Conservation (phyloP, 2,797 vertebrate species). For the Pipistrellus kuhlii region DNA sequence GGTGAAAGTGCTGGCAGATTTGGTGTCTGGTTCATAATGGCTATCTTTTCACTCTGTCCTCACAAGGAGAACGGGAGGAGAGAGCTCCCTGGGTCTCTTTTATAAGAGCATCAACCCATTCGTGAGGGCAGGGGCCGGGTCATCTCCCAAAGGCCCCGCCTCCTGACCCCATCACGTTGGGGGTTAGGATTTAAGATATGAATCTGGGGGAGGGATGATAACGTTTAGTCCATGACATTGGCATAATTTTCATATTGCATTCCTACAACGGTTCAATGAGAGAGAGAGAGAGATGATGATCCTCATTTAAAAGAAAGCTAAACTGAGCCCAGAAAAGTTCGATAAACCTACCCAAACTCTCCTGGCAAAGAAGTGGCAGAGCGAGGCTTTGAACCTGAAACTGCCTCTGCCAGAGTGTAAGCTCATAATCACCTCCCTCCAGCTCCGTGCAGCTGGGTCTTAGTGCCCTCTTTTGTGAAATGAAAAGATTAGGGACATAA, state of each 20-base stretch:
- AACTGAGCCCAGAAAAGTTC: neutral
- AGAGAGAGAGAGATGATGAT: neutral
- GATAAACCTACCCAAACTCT: neutral
- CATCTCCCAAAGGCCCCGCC: neutral
- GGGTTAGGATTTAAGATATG: neutral
- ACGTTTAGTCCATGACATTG: neutral
- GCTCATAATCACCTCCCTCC: neutral
- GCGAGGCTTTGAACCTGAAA: neutral
- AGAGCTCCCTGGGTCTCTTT: neutral
- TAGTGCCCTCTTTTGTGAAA: conserved; percentile 8
- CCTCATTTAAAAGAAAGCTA: neutral
- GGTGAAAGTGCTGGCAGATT: neutral
- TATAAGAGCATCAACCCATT: neutral
- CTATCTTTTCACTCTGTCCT: neutral
- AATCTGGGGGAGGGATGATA: neutral
- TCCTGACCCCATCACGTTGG: neutral
- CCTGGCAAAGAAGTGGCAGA: neutral
- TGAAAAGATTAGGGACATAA: conserved; percentile 14
- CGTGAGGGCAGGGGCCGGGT: neutral
- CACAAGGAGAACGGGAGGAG: neutral
- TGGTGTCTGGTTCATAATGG: neutral
- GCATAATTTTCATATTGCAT: neutral
- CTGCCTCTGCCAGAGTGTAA: neutral
- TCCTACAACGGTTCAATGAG: neutral
- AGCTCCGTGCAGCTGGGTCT: neutral